phyloP scores from a whole-genome alignment of 2,113 vertebrate genomes.

The Scalopus aquaticus region DNA sequence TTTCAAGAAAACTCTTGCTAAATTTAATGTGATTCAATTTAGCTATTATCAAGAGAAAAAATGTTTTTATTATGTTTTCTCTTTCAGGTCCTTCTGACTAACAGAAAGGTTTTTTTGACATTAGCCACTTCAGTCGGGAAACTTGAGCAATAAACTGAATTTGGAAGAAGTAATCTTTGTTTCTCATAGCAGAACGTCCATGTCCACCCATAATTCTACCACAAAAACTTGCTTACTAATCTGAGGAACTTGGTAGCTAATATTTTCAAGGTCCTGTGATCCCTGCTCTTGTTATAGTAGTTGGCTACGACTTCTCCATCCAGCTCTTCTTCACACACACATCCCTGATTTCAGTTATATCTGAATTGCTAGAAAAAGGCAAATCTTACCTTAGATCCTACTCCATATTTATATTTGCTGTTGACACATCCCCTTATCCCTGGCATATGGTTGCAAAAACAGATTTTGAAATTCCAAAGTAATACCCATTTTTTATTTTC shows the following conservation, averaged over 20 bases:
- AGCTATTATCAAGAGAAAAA: neutral
- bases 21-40: neutral
- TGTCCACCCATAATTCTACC: neutral
- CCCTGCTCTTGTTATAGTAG: neutral
- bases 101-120: neutral
- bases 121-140: neutral
- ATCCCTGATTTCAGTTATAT: neutral
- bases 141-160: neutral
- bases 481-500: slow-evolving; percentile 29
- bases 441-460: neutral
- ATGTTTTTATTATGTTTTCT: neutral
- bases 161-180: neutral
- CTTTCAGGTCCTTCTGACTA: neutral
- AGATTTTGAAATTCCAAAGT: neutral
- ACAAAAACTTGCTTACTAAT: neutral
- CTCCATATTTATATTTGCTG: neutral
- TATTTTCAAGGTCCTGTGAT: neutral
- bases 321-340: neutral
- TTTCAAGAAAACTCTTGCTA: neutral
- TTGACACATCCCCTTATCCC: neutral
- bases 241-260: neutral
- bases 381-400: neutral
- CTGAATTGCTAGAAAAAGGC: neutral
- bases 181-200: neutral
- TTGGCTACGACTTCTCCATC: neutral